Evolutionary conservation across 1,140 invertebrate genomes (phyloP).

Genomic region (Parapsyche elsis): DNA sequence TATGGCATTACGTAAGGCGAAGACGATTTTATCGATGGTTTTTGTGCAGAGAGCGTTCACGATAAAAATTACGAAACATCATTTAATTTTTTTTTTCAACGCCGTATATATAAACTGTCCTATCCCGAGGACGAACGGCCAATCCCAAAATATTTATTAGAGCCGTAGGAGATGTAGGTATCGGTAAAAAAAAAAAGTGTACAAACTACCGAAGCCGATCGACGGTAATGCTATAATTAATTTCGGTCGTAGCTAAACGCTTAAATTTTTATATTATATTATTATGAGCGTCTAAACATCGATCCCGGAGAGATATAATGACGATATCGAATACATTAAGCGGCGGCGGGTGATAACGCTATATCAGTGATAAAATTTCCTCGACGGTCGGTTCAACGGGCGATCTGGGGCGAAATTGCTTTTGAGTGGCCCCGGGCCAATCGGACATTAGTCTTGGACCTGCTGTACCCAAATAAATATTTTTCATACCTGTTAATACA

Average conservation of each 20-base stretch:
- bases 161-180: neutral
- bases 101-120: neutral
- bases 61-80: no score
- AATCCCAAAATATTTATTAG: constrained; percentile 50
- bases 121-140: constrained; percentile 34
- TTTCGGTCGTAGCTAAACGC: constrained; percentile 49
- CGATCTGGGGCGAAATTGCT: constrained; percentile 45
- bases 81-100: no score
- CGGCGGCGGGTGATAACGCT: constrained; percentile 37
- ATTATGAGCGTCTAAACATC: constrained; percentile 50
- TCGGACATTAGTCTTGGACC: constrained; percentile 24
- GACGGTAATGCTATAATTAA: constrained; percentile 54
- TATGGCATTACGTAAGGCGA: no score
- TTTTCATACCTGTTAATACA: neutral
- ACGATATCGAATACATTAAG: constrained; percentile 47
- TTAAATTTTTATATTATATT: constrained; percentile 52
- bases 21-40: no score
- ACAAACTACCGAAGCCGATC: constrained; percentile 46
- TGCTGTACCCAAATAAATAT: neutral
- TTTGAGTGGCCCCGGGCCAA: constrained; percentile 25
- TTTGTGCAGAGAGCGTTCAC: no score
- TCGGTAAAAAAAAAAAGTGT: constrained; percentile 39
- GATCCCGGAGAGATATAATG: constrained; percentile 49
- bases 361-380: constrained; percentile 50
- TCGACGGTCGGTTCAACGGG: neutral